Base-by-base conservation (phyloP, 2,888 invertebrate genomes). In the Drosophila austrosaltans region DNA sequence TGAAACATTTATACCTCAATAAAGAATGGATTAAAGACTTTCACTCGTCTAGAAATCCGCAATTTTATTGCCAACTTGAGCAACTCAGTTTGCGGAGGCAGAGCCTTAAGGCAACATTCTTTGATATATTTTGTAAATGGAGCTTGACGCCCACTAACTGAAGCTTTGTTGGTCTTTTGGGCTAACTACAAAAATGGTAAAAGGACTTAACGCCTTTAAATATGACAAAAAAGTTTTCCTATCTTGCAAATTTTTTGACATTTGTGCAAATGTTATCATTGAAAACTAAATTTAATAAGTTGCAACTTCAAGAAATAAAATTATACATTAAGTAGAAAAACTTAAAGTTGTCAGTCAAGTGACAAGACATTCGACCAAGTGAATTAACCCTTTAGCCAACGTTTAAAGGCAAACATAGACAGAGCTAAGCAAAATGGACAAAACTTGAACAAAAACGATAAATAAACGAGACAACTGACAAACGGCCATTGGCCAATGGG, bases 381-480 rank as follows among this genome's bases (percentile, higher is more conserved):
- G 48, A 48, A 48, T 48, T 8, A 48, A 48, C 48, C 48, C 48
- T 48, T 48, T 48, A 25, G 25, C 22, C 10, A 7, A 12, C 25
- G 48, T 25, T 48, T 48, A 4, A 48, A 10, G 20, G 5, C 42
- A 40, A 44, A 60, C 28, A 63, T 16, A 54, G 39, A 40, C 40
- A 62, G 22, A 25, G 4, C 28, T 28, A 4, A 28, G 25, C 16
- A 22, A 25, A n/a, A 44, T 54, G 53, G 54, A 48, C 58, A 64
- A 64, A 48, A 48, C 48, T 48, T 48, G 1, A 48, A 16, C 60
- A 8, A n/a, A n/a, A 20, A 20, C 65, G 58, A 64, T 53, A 56
- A 25, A 74, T 53, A 28, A 36, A 67, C 25, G 25, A 44, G 54
- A 56, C 56, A 56, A 56, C 36, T 20, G 36, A 56, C 25, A 40